Percentiles rank a stretch among this genome's conserved stretches.
phyloP scores from a whole-genome alignment of 2,797 vertebrate genomes.

The Scolopax bukidnonensis region DNA sequence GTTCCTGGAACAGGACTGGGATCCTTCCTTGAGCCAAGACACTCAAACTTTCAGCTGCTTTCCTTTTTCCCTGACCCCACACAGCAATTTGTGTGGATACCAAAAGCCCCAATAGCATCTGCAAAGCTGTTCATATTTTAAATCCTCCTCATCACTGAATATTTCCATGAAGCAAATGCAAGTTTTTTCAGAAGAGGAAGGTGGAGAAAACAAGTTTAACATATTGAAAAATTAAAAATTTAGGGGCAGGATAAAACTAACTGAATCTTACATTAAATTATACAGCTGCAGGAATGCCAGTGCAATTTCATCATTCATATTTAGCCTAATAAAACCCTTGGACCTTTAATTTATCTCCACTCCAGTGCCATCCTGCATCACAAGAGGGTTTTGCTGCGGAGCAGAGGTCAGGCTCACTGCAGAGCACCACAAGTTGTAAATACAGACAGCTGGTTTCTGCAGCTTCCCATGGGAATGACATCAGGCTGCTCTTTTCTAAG shows the following conservation, averaged over 20 bases:
- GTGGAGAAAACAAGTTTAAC: not conserved
- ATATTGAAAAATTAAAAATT: constrained; percentile 48
- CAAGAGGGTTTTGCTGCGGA: not conserved
- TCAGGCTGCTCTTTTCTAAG: not conserved
- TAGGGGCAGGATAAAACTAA: constrained; percentile 8
- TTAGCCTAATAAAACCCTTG: constrained; percentile 9
- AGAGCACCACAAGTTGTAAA: not conserved
- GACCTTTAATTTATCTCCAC: constrained; percentile 7
- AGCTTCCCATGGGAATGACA: not conserved
- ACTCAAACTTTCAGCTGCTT: not conserved
- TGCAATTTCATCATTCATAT: constrained; percentile 22
- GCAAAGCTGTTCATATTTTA: not conserved
- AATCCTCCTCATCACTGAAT: not conserved
- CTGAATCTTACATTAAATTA: constrained; percentile 12
- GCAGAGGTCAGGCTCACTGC: not conserved
- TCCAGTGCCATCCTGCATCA: not conserved
- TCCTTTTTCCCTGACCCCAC: not conserved
- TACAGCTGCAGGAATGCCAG: not conserved
- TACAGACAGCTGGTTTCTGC: not conserved
- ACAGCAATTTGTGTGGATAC: not conserved
- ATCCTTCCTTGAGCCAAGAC: not conserved
- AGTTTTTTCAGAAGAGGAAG: not conserved
- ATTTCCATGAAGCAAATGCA: not conserved
- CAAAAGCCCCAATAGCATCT: not conserved
- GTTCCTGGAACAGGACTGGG: not conserved